These are phyloP conservation scores for Hypomecis punctinalis DNA, from an alignment of 2,888 invertebrate species.

Conservation along the genomic window DNA sequence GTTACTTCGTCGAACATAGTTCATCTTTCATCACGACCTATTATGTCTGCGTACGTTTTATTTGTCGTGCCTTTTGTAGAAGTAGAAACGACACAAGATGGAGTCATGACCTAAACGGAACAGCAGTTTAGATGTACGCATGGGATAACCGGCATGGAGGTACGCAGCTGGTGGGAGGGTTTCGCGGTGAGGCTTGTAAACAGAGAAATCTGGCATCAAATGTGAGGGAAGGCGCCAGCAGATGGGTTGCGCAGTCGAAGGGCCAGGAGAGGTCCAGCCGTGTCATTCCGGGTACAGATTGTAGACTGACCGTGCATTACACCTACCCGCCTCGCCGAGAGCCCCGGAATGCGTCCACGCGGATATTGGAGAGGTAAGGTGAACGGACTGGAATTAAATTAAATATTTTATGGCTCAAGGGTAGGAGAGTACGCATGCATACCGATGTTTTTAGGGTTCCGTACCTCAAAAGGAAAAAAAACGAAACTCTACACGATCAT, in stretches of 20 bases:
- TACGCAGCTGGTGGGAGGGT: conserved; percentile 57
- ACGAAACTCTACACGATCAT: too few relatives aligned
- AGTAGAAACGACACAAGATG: conserved; percentile 56
- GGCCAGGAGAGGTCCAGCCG: conserved; percentile 58
- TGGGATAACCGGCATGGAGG: conserved; percentile 66
- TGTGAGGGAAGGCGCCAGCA: conserved; percentile 67
- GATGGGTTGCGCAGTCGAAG: conserved; percentile 57
- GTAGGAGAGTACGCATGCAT: conserved; percentile 19
- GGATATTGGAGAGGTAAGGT: conserved; percentile 38
- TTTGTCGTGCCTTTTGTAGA: conserved; percentile 58
- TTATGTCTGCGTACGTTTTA: conserved; percentile 46
- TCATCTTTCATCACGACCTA: conserved; percentile 53
- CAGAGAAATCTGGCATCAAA: conserved; percentile 78
- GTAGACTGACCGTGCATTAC: conserved; percentile 54
- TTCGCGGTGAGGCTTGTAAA: conserved; percentile 63
- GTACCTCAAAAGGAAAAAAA: too few relatives aligned
- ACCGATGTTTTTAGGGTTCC: conserved; percentile 4
- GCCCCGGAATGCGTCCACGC: conserved; percentile 47
- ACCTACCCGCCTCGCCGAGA: conserved; percentile 49
- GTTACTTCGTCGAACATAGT: conserved; percentile 54
- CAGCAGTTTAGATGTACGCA: conserved; percentile 67
- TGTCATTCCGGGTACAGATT: conserved; percentile 61
- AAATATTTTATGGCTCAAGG: conserved; percentile 24
- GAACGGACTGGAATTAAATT: conserved; percentile 31
- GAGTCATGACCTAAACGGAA: conserved; percentile 61